Evolutionary conservation across 2,113 vertebrate species (phyloP), one percentile per base, ranked within the genome.

Genomic region (Cairina moschata): DNA sequence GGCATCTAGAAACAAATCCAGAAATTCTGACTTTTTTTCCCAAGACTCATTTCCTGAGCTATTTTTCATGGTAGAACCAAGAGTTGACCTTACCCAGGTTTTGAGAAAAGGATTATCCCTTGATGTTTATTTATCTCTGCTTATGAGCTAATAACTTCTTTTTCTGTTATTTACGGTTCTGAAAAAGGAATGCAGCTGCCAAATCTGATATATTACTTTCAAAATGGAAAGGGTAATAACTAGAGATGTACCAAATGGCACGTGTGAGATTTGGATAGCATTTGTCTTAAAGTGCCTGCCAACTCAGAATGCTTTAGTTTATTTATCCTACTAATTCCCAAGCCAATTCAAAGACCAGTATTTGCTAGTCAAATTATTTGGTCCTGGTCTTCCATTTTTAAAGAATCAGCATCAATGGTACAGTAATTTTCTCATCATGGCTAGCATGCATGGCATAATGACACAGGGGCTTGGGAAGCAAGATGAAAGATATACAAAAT

Each of bases 241-340:
- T 46, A 72, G 86, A 83, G 75, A 80, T 52, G 52, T 31, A 34
- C 34, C 77, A 91, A 92, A 89, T 59, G 17, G 55, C 26, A 14
- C 4, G 38, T 56, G 78, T 89, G 48, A 20, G 11, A 93, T 75
- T 81, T 91, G 34, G 52, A 88, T 58, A 60, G 77, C 72, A 31
- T 88, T 69, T 67, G 72, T 74, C 89, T 68, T 31, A 3, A 23
- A 88, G 88, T 40, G 73, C 80, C 93, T 93, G 86, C 88, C 88
- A 94, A 77, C 77, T 79, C 83, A 48, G 81, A 96, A 68, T 5
- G 52, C 36, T 86, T 78, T 20, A 52, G 38, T 72, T 94, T 89
- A 79, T 94, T 92, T 82, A 83, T 76, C 93, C 69, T 73, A 22
- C 77, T 73, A 15, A 94, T 91, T 68, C 66, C 80, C 74, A n/a